Evolutionary conservation across 2,888 invertebrate genomes (phyloP).

Genomic region (Allygus modestus): DNA sequence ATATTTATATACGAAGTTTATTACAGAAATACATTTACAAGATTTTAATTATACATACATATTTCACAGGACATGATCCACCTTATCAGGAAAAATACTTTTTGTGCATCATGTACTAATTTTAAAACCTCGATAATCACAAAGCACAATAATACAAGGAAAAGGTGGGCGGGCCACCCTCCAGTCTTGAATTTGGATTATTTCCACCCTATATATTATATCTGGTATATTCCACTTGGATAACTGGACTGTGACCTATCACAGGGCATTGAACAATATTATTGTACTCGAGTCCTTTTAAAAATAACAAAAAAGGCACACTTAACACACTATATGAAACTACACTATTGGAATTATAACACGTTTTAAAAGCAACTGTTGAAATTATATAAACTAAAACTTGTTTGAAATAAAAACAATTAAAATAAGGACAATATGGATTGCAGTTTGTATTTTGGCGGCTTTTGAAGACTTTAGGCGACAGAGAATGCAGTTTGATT

Average conservation of each 20-base stretch:
- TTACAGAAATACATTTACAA: constrained; percentile 69
- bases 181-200: constrained; percentile 18
- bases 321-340: constrained; percentile 56
- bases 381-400: constrained; percentile 30
- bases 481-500: constrained; percentile 67
- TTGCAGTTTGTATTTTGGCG: neutral
- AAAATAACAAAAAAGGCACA: constrained; percentile 56
- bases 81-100: constrained; percentile 64
- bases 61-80: constrained; percentile 65
- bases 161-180: neutral
- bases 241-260: constrained; percentile 6
- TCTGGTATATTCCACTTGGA: neutral
- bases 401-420: constrained; percentile 25
- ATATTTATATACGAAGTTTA: constrained; percentile 67
- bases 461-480: constrained; percentile 59
- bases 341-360: constrained; percentile 41
- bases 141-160: constrained; percentile 31
- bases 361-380: constrained; percentile 5
- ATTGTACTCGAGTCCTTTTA: constrained; percentile 29
- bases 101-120: constrained; percentile 63
- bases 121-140: constrained; percentile 53
- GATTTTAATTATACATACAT: constrained; percentile 65
- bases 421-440: constrained; percentile 27
- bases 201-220: neutral
- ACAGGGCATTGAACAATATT: constrained; percentile 20